Percentiles rank a stretch among this genome's conserved stretches.
phyloP scores from a whole-genome alignment of 2,797 vertebrate species.

The Coregonus suidteri region DNA sequence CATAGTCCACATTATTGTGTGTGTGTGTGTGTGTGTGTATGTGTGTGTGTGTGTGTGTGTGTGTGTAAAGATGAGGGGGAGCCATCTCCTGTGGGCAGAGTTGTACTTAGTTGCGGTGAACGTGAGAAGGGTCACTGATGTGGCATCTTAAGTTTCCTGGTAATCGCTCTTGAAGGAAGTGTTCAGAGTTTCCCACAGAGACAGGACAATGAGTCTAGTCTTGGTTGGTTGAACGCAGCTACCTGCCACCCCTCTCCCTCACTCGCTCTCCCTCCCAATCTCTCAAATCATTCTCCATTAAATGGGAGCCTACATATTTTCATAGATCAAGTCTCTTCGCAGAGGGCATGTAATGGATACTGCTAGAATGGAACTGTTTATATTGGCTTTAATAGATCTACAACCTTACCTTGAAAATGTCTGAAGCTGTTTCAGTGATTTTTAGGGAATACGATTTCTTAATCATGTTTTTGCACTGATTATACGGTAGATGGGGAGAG shows the following conservation, averaged over 20 bases:
- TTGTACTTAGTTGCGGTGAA: conserved; percentile 62
- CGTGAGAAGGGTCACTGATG: conserved; percentile 71
- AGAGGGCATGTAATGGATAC: conserved; percentile 7
- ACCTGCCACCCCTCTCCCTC: conserved; percentile 46
- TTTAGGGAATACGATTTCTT: background rate
- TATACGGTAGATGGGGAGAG: too few species aligned
- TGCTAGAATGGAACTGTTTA: background rate
- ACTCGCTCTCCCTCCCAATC: conserved; percentile 16
- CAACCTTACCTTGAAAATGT: background rate
- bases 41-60: conserved; percentile 2
- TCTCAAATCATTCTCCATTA: conserved; percentile 7
- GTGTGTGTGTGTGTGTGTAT: conserved; percentile 6
- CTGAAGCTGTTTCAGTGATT: background rate
- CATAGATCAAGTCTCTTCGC: conserved; percentile 10
- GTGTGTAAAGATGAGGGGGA: conserved; percentile 30
- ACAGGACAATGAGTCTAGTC: conserved; percentile 79
- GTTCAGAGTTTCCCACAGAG: conserved; percentile 85
- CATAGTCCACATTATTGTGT: background rate
- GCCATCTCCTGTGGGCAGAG: conserved; percentile 38
- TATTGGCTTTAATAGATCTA: background rate
- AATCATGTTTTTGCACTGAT: background rate
- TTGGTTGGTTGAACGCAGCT: conserved; percentile 76
- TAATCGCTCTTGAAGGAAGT: conserved; percentile 82
- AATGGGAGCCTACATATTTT: conserved; percentile 14
- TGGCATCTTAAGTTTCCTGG: conserved; percentile 75